Conservation (phyloP, 2,113 vertebrate genomes). For the Mesocricetus auratus region DNA sequence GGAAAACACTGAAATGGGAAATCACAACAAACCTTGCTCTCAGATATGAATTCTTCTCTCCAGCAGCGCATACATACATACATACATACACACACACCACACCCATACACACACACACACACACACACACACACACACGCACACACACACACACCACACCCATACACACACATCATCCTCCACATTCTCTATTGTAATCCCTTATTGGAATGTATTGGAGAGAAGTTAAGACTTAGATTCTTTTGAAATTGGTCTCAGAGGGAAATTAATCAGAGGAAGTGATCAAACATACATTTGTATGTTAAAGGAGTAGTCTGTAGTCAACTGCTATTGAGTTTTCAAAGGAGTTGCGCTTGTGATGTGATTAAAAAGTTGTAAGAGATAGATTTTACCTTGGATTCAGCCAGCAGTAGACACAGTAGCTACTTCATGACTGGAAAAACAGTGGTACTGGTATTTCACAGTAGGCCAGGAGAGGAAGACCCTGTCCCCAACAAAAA, state of each 20-base stretch:
- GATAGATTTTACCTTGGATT: not conserved
- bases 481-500: not conserved
- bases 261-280: conserved; percentile 26
- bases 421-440: not conserved
- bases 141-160: not conserved
- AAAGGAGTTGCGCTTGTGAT: not conserved
- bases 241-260: conserved; percentile 2
- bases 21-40: not conserved
- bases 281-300: not conserved
- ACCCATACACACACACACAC: too few relatives aligned
- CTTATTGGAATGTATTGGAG: not conserved
- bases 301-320: conserved; percentile 18
- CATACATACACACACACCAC: too few relatives aligned
- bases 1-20: not conserved
- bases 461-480: too few relatives aligned
- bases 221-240: not conserved
- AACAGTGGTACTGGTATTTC: too few relatives aligned
- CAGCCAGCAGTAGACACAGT: not conserved
- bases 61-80: not conserved
- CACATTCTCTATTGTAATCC: not conserved
- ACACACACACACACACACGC: not conserved
- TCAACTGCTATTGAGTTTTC: not conserved
- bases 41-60: not conserved
- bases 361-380: not conserved
- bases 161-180: too few relatives aligned